A percentile compares a stretch with the other conserved stretches of the same genome.
These are phyloP conservation scores for Palloptera scutellata DNA, from an alignment of 2,888 invertebrate species.

Conservation along the genomic window DNA sequence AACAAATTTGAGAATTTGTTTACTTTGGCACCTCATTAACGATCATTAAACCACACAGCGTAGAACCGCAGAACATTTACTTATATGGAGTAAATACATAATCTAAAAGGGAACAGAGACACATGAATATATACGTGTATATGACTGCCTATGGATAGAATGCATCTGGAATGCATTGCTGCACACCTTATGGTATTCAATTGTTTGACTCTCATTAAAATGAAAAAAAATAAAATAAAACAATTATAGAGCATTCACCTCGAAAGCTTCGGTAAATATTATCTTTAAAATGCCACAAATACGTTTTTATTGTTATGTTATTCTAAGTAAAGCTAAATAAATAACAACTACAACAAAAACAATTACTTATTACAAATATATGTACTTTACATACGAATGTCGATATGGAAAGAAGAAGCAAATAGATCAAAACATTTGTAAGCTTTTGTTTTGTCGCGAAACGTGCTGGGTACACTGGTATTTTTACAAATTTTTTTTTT, in stretches of 20 bases:
- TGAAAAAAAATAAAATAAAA: conserved; percentile 43
- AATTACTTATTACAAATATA: too few species aligned
- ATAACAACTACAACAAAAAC: background rate
- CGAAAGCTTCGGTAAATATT: background rate
- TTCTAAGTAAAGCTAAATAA: too few species aligned
- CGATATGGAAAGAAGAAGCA: too few species aligned
- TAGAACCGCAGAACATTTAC: background rate
- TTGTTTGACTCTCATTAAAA: conserved; percentile 51
- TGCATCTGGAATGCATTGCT: conserved; percentile 47
- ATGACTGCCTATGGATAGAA: background rate
- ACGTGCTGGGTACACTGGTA: too few species aligned
- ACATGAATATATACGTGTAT: background rate
- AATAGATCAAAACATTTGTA: too few species aligned
- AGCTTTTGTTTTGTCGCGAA: too few species aligned
- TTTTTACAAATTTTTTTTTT: too few species aligned
- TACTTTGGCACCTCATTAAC: conserved; percentile 55
- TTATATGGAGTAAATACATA: conserved; percentile 40
- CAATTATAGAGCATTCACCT: conserved; percentile 45
- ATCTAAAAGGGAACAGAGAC: background rate
- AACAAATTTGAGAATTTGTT: conserved; percentile 41
- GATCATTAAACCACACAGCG: conserved; percentile 33
- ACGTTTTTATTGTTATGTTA: too few species aligned
- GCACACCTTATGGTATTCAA: conserved; percentile 45
- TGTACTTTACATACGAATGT: too few species aligned
- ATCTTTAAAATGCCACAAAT: too few species aligned